These are phyloP conservation scores for Lycorma delicatula DNA, from an alignment of 1,140 invertebrate genomes.

Conservation along the genomic window DNA sequence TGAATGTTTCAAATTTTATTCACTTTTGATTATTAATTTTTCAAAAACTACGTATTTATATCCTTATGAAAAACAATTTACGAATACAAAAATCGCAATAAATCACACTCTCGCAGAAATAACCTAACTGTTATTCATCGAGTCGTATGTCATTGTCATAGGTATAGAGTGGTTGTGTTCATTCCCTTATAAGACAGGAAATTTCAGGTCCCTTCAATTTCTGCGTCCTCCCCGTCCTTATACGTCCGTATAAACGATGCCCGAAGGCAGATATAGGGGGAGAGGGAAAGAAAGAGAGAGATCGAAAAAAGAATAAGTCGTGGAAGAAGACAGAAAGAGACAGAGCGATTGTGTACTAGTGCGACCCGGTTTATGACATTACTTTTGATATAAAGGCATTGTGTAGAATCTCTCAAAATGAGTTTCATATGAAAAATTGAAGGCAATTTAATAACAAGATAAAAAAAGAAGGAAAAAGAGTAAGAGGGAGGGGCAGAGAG, in stretches of 20 bases:
- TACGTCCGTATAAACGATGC: neutral
- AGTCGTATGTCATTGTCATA: no score
- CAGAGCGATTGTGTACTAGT: neutral
- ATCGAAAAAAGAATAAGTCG: neutral
- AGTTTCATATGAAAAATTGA: slow-evolving; percentile 7
- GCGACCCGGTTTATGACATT: slow-evolving; percentile 2
- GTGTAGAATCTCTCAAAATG: slow-evolving; percentile 2
- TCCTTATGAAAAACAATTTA: no score
- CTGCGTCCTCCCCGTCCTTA: neutral
- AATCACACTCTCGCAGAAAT: no score
- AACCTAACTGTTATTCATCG: no score
- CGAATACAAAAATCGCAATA: no score
- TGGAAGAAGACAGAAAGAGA: neutral
- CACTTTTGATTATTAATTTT: no score
- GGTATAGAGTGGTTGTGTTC: no score
- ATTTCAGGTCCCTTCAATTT: slow-evolving; percentile 2
- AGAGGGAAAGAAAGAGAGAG: slow-evolving; percentile 2
- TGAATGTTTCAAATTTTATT: no score
- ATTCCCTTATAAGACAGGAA: slow-evolving; percentile 4
- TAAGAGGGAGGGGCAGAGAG: neutral
- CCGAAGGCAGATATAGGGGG: neutral
- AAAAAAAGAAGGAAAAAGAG: neutral
- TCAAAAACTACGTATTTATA: no score
- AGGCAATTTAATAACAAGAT: slow-evolving; percentile 5
- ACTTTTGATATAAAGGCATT: slow-evolving; percentile 6